Evolutionary conservation across 1,140 invertebrate species (phyloP), one percentile per base, ranked within the genome.

Genomic region (Eumaeus atala): DNA sequence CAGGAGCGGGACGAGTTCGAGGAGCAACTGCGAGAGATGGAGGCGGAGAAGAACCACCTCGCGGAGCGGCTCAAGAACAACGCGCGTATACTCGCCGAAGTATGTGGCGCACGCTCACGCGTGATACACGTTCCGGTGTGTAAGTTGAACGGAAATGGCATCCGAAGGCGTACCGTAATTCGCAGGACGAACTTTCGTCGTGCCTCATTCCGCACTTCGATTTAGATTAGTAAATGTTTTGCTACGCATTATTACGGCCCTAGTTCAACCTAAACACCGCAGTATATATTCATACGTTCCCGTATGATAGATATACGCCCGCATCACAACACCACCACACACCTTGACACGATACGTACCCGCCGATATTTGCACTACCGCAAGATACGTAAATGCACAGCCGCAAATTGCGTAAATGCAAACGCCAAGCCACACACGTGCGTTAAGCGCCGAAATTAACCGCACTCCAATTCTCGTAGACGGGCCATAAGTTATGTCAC

Each of bases 1-100:
- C 86, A 87, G 51, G 94, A 95, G 81, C 89, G 94, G 17, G 94
- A 95, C 77, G 94, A 95, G 64, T 93, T 91, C 58, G 89, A 90
- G 48, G 89, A 87, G 60, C 88, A 92, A 64, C 90, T 93, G 11
- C 77, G 88, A 34, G 72, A 79, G 7, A 77, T 94, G 9, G 89
- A 91, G 61, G 90, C 90, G 17, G 90, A 91, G 38, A 74, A 93
- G 38, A 84, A 86, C 51, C 90, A 93, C 51, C 89, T 91, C 49
- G 90, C 92, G 54, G 89, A 90, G 37, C 90, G 93, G 47, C 86
- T 88, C 48, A 86, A 80, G 61, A 87, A 79, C 67, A 89, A 87
- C 72, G 88, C 89, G 33, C 78, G 84, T 63, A 89, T 90, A 51
- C 51, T 81, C 4, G 62, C 49, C 14, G 81, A 84, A 73, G 81